phyloP scores from a whole-genome alignment of 2,888 invertebrate genomes.

The Cataglyphis altisquamis region DNA sequence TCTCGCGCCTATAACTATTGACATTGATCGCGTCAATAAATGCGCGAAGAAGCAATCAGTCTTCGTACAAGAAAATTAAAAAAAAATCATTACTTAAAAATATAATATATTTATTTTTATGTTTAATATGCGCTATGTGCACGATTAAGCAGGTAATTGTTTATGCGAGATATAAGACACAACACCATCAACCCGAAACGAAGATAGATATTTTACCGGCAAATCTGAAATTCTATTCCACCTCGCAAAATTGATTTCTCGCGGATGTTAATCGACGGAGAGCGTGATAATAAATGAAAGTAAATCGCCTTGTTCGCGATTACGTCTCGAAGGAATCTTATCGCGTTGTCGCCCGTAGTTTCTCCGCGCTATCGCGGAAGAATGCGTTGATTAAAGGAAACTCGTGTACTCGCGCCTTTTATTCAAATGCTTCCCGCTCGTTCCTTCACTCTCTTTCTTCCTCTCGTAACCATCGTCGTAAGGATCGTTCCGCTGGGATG shows the following conservation, averaged over 20 bases:
- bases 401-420: conserved; percentile 79
- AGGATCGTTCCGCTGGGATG: conserved; percentile 71
- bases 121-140: not conserved
- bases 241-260: conserved; percentile 33
- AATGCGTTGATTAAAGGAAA: conserved; percentile 77
- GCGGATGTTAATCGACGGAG: conserved; percentile 35
- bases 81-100: not conserved
- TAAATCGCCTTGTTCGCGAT: conserved; percentile 29
- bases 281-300: conserved; percentile 23
- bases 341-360: conserved; percentile 60
- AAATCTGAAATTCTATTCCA: not conserved
- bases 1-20: not conserved
- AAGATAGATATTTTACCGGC: not conserved
- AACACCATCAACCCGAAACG: not conserved
- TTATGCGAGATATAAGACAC: not conserved
- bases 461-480: conserved; percentile 25
- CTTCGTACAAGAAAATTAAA: not conserved
- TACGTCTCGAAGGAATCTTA: conserved; percentile 65
- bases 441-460: conserved; percentile 2
- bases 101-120: not conserved
- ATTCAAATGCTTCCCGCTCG: conserved; percentile 68
- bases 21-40: not conserved
- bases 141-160: not conserved
- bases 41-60: conserved; percentile 11
- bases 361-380: conserved; percentile 70